phyloP scores from a whole-genome alignment of 2,797 vertebrate genomes.

The Tapirus indicus region DNA sequence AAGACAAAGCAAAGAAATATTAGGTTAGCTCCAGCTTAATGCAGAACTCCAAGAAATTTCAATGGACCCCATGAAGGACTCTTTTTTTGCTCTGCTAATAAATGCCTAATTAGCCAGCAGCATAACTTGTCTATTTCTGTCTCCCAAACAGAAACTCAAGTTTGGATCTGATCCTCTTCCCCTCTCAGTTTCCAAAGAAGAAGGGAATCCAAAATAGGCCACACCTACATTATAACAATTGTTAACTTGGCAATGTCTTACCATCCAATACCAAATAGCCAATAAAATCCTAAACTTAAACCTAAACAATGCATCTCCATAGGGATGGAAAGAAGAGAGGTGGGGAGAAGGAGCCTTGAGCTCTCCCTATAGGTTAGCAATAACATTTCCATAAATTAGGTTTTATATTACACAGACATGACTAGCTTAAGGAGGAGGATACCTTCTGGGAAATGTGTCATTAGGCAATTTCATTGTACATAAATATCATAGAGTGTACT shows the following conservation, averaged over 20 bases:
- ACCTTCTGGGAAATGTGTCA: too few species aligned
- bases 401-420: neutral
- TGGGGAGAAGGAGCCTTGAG: neutral
- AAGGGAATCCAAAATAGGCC: neutral
- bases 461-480: too few species aligned
- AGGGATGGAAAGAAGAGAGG: neutral
- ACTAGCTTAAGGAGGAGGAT: too few species aligned
- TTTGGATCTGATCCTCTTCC: neutral
- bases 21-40: neutral
- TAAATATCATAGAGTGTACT: too few species aligned
- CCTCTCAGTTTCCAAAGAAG: neutral
- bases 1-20: neutral
- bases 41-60: neutral
- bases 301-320: neutral
- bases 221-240: neutral
- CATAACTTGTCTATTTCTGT: neutral
- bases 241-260: neutral
- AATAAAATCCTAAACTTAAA: neutral
- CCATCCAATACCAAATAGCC: neutral
- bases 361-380: slow-evolving; percentile 54
- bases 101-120: neutral
- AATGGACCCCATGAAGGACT: neutral
- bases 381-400: neutral
- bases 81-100: neutral
- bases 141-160: neutral